A percentile compares a stretch with the other conserved stretches of the same genome.
These are phyloP conservation scores for Cryptocheilus praepositus DNA, from an alignment of 2,888 invertebrate species.

Conservation along the genomic window DNA sequence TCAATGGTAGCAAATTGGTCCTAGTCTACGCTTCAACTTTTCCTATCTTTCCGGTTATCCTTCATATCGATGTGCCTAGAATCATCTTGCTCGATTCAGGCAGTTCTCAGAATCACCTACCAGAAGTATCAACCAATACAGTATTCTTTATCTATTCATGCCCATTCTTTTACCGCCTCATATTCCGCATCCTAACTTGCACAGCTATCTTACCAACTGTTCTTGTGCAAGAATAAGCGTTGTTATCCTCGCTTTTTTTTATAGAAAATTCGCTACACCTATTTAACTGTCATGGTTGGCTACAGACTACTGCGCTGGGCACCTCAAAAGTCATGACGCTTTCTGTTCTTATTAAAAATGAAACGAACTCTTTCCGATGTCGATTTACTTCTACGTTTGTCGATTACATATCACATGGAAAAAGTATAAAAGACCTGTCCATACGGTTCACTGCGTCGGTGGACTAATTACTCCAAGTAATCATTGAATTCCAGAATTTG, in stretches of 20 bases:
- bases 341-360: neutral
- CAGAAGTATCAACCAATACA: no score
- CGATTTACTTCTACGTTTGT: neutral
- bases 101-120: no score
- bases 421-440: neutral
- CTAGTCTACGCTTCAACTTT: no score
- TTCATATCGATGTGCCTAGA: no score
- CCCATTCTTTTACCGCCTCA: neutral
- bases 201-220: no score
- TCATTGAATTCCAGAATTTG: no score
- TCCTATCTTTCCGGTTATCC: no score
- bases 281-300: constrained; percentile 47
- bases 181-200: neutral
- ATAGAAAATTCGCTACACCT: constrained; percentile 52
- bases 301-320: constrained; percentile 40
- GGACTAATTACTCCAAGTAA: neutral
- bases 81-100: no score
- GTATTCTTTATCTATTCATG: no score
- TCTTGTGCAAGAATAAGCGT: neutral
- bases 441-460: neutral
- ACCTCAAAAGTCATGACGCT: neutral
- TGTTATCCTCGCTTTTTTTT: neutral
- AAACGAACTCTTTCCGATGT: neutral
- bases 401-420: neutral
- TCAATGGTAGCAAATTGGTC: no score